Base-by-base conservation (phyloP, 2,888 invertebrate species). In the Apodemia zela region DNA sequence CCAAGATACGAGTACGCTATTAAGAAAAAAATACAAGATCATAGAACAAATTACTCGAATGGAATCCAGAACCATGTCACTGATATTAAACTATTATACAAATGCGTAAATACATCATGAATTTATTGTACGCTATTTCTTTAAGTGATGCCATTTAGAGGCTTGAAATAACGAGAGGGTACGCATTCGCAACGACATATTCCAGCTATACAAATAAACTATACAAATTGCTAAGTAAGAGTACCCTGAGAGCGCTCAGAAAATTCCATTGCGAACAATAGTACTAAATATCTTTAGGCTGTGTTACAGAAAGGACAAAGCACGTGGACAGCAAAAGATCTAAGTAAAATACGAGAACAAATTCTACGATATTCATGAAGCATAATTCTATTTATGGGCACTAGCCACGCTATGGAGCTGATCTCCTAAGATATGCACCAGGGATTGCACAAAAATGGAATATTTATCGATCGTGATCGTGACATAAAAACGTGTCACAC, bases 211-310 rank as follows among this genome's bases (percentile, higher is more conserved):
- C 54, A 54, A 54, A 54, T 54, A 54, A 54, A 54, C 25, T 54
- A 54, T 25, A 54, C 54, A 54, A 54, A 54, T 54, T 54, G 25
- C 54, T 54, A 15, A 29, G 29, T 54, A 15, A 29, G 29, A 54
- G 25, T 69, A 73, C 72, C 65, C 68, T 68, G 72, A 74, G 63
- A 72, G 71, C 69, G 72, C 68, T 77, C 72, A 70, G 68, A 54
- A 68, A 65, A 69, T 70, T 68, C 69, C 69, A 74, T 75, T 71
- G 75, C 69, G 68, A 75, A 54, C 29, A 81, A 81, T 75, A 83
- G 80, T 79, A 78, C 73, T 72, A 76, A 78, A 73, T 71, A 71
- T 71, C 69, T 75, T 66, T 66, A 58, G 65, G 66, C 70, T 72
- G 67, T 68, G 69, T 70, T 71, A 70, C 66, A 69, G 69, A 66